Evolutionary conservation across 2,888 invertebrate species (phyloP).

Genomic region (Hesperia comma): DNA sequence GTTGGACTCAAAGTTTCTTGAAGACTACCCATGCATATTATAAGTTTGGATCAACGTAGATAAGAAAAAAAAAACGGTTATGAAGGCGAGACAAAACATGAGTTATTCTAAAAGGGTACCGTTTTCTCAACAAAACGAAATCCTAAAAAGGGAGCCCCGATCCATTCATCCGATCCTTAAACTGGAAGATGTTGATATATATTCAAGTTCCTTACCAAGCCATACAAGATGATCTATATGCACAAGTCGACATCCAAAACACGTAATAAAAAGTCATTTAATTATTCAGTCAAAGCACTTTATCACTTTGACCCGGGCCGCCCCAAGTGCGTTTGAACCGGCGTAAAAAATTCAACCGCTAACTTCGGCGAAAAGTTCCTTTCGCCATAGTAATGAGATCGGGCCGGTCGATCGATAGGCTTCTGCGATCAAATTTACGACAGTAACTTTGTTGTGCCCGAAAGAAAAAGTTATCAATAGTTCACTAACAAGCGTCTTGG

Average conservation of each 20-base stretch:
- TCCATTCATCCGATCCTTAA: too few species aligned
- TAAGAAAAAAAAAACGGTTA: too few species aligned
- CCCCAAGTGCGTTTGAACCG: conserved; percentile 35
- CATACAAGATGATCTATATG: background rate
- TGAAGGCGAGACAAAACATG: too few species aligned
- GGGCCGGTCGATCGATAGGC: conserved; percentile 2
- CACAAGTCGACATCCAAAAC: conserved; percentile 9
- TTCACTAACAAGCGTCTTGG: background rate
- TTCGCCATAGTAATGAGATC: conserved; percentile 27
- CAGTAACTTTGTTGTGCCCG: conserved; percentile 12
- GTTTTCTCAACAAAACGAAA: too few species aligned
- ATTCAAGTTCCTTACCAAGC: background rate
- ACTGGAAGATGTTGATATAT: too few species aligned
- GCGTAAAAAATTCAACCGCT: conserved; percentile 40
- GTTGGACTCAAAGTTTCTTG: too few species aligned
- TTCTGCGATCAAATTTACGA: background rate
- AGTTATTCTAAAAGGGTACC: too few species aligned
- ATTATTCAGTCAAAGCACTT: conserved; percentile 34
- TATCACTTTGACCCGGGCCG: conserved; percentile 31
- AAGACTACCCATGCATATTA: too few species aligned
- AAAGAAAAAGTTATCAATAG: background rate
- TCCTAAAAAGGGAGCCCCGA: too few species aligned
- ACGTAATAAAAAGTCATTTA: conserved; percentile 32
- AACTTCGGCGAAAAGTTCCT: conserved; percentile 25
- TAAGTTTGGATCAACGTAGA: too few species aligned